Evolutionary conservation across 2,113 vertebrate genomes (phyloP).

Genomic region (Gymnogyps californianus): DNA sequence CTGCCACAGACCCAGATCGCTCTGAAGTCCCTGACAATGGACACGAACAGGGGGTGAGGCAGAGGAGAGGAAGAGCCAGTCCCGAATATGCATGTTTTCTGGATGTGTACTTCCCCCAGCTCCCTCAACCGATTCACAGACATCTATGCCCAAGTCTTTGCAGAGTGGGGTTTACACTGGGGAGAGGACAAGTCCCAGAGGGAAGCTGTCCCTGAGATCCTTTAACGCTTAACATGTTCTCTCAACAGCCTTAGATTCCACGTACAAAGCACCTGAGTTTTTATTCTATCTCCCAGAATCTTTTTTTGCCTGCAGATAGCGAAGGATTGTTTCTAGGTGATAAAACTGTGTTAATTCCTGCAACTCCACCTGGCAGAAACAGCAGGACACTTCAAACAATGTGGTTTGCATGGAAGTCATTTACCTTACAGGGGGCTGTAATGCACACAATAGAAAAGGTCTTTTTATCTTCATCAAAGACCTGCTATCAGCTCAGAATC

Average conservation of each 20-base stretch:
- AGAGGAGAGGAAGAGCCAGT: background rate
- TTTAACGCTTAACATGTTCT: background rate
- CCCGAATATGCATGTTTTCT: background rate
- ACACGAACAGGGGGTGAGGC: accelerated
- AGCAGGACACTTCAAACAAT: background rate
- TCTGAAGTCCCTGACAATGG: background rate
- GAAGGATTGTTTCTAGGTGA: background rate
- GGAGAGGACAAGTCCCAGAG: background rate
- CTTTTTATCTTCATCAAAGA: background rate
- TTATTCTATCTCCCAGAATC: background rate
- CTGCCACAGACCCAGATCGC: background rate
- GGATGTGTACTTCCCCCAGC: accelerated
- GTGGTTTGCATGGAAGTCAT: background rate
- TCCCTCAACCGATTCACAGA: background rate
- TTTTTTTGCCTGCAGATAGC: background rate
- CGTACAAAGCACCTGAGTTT: background rate
- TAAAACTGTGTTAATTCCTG: background rate
- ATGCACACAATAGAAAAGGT: background rate
- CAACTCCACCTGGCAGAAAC: background rate
- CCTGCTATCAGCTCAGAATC: background rate
- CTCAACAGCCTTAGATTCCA: background rate
- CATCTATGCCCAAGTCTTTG: background rate
- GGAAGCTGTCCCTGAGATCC: background rate
- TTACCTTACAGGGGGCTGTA: background rate
- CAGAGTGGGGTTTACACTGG: background rate